Evolutionary conservation across 1,140 invertebrate genomes (phyloP), one percentile per base, ranked within the genome.

Genomic region (Centruroides vittatus): DNA sequence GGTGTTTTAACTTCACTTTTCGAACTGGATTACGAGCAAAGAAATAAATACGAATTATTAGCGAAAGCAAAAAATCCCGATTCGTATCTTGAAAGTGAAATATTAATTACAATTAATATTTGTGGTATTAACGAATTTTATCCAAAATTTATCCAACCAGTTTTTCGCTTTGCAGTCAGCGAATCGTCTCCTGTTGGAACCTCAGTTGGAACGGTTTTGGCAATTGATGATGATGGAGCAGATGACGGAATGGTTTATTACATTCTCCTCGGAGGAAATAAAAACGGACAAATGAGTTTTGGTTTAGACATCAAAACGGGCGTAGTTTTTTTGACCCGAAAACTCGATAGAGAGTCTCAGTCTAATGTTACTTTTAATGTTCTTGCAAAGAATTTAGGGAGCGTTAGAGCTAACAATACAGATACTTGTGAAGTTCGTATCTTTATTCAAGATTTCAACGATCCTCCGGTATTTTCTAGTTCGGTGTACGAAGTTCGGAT

Each of bases 401-500:
- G 89, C 35, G 92, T 96, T 62, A 79, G 84, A 47, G 90, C 90
- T 10, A 93, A 95, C 73, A 92, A 96, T 69, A 94, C 91, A 0
- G 92, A 95, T 72, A 88, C 91, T 72, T 91, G 91, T 5, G 88
- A 90, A 74, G 86, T 96, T 0, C 93, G 95, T 72, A 89, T 97
- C 47, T 89, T 85, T 7, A 88, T 97, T 53, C 84, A 86, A 70
- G 93, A 76, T 60, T 86, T 93, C 64, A 93, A 79, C 62, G 90
- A 96, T 76, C 89, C 94, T 71, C 93, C 93, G 53, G 88, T 93
- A 69, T 97, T 97, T 80, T 91, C 94, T 73, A 88, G 90, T 74
- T 91, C 89, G 66, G 88, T 93, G 72, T 97, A 97, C 81, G 94
- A 96, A 73, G 88, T 89, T 47, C 87, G 86, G n/a, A 85, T 98